Evolutionary conservation across 2,797 vertebrate genomes (phyloP).

Genomic region (Melanotaenia maccullochi): DNA sequence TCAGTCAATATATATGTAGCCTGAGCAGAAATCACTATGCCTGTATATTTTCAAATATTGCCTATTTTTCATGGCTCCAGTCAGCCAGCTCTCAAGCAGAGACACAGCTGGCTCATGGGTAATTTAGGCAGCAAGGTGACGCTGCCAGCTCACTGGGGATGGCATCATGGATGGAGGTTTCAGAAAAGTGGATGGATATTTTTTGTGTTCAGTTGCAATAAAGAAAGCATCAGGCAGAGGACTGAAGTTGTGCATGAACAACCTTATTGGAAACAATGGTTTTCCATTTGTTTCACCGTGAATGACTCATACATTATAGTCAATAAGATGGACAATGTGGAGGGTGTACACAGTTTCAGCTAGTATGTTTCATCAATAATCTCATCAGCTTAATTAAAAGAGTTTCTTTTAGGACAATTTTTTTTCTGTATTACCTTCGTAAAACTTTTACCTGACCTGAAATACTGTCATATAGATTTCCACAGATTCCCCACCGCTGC

Average conservation of each 20-base stretch:
- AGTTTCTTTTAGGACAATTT: neutral
- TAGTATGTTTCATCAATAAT: neutral
- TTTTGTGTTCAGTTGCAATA: neutral
- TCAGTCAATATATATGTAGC: neutral
- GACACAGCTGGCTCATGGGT: neutral
- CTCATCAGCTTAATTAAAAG: neutral
- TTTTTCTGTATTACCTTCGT: neutral
- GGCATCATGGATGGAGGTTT: neutral
- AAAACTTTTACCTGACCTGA: neutral
- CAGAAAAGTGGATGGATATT: too few species aligned
- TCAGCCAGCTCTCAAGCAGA: constrained; percentile 4
- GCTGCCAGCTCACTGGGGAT: neutral
- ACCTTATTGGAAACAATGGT: neutral
- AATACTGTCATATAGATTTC: neutral
- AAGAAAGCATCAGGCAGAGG: neutral
- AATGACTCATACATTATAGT: neutral
- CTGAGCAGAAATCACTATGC: neutral
- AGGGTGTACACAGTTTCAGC: neutral
- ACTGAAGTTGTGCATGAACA: neutral
- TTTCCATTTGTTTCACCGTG: neutral
- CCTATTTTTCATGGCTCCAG: constrained; percentile 1
- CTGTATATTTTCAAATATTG: neutral
- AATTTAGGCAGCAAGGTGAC: neutral
- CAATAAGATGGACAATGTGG: neutral
- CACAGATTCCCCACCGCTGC: neutral